phyloP scores from a whole-genome alignment of 2,113 vertebrate species.

The Stegastes partitus region DNA sequence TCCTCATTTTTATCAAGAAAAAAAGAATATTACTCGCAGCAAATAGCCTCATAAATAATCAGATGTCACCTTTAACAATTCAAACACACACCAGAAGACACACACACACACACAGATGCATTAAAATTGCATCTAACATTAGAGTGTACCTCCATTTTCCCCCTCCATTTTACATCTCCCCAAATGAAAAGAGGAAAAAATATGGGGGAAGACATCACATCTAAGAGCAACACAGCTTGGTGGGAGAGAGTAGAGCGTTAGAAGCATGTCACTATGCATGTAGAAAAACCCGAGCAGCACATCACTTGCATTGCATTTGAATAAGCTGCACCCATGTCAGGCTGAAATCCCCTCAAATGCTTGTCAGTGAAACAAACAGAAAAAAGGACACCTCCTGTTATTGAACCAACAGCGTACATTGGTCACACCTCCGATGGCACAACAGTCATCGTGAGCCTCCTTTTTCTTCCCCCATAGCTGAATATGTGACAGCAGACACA shows the following conservation, averaged over 20 bases:
- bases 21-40: neutral
- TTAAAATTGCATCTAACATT: slow-evolving; percentile 57
- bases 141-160: slow-evolving; percentile 70
- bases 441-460: slow-evolving; percentile 25
- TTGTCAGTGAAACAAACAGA: slow-evolving; percentile 5
- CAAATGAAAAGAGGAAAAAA: slow-evolving; percentile 47
- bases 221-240: slow-evolving; percentile 18
- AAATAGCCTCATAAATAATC: neutral
- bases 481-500: slow-evolving; percentile 58
- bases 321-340: slow-evolving; percentile 48
- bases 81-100: slow-evolving; percentile 1
- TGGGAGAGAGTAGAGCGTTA: slow-evolving; percentile 1
- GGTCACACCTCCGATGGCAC: slow-evolving; percentile 35
- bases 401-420: slow-evolving; percentile 34
- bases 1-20: neutral
- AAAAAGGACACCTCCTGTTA: slow-evolving; percentile 18
- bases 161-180: slow-evolving; percentile 75
- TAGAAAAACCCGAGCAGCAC: slow-evolving; percentile 12
- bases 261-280: slow-evolving; percentile 5
- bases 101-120: slow-evolving; percentile 38
- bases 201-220: slow-evolving; percentile 61
- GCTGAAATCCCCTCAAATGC: slow-evolving; percentile 22
- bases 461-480: slow-evolving; percentile 30
- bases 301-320: slow-evolving; percentile 41
- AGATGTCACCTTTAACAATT: neutral